Evolutionary conservation across 2,797 vertebrate species (phyloP).

Genomic region (Aldrovandia affinis): DNA sequence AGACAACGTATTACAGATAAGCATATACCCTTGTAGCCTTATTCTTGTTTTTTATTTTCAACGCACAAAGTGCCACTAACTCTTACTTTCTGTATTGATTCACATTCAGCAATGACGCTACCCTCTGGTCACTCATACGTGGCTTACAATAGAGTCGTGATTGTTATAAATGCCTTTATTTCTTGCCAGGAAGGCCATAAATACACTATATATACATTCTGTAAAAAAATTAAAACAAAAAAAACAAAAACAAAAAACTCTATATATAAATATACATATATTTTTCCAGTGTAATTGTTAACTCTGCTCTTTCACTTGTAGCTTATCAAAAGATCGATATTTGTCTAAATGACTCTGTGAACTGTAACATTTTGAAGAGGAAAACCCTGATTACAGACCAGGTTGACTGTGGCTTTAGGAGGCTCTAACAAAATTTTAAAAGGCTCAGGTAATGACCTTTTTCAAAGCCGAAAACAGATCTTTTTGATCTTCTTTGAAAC

Average conservation of each 20-base stretch:
- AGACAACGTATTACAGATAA: constrained; percentile 68
- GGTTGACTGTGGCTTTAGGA: constrained; percentile 77
- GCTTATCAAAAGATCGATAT: constrained; percentile 65
- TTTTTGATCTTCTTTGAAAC: constrained; percentile 12
- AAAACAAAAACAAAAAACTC: constrained; percentile 59
- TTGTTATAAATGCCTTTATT: constrained; percentile 83
- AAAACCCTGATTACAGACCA: constrained; percentile 67
- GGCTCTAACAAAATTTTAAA: constrained; percentile 42
- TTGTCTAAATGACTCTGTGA: constrained; percentile 62
- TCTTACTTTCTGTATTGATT: constrained; percentile 71
- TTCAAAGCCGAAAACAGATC: constrained; percentile 16
- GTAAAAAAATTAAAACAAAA: constrained; percentile 72
- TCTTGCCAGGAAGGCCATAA: constrained; percentile 78
- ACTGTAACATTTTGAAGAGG: constrained; percentile 62
- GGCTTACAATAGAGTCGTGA: constrained; percentile 66
- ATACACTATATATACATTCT: constrained; percentile 80
- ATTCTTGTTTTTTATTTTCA: constrained; percentile 79
- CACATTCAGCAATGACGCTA: constrained; percentile 72
- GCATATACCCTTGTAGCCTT: constrained; percentile 84
- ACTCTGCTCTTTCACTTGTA: constrained; percentile 73
- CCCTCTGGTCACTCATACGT: constrained; percentile 53
- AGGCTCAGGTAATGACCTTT: constrained; percentile 4
- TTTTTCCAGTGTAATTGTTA: constrained; percentile 85
- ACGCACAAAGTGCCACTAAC: constrained; percentile 83
- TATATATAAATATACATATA: constrained; percentile 81